Evolutionary conservation across 2,797 vertebrate species (phyloP).

Genomic region (Jordanella pulchra): DNA sequence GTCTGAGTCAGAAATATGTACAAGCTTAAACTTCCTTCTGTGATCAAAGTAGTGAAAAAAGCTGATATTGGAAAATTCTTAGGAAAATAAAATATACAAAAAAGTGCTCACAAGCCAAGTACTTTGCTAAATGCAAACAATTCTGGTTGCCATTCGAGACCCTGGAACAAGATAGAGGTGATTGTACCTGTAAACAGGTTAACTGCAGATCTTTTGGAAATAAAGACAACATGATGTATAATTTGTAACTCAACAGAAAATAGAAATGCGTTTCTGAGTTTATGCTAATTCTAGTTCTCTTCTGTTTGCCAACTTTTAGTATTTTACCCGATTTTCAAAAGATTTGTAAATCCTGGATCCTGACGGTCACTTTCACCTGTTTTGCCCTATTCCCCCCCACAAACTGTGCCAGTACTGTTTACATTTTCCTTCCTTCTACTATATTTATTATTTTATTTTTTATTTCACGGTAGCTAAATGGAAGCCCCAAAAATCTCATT

Average conservation of each 20-base stretch:
- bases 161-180: too few species aligned
- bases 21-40: constrained; percentile 33
- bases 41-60: constrained; percentile 26
- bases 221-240: not conserved
- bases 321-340: too few species aligned
- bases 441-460: too few species aligned
- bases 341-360: too few species aligned
- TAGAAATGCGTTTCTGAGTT: not conserved
- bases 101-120: not conserved
- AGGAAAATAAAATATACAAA: not conserved
- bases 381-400: too few species aligned
- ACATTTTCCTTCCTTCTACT: too few species aligned
- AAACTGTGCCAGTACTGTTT: too few species aligned
- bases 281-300: not conserved
- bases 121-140: not conserved
- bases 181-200: not conserved
- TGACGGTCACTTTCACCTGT: too few species aligned
- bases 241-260: not conserved
- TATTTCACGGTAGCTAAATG: too few species aligned
- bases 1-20: constrained; percentile 31
- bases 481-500: too few species aligned
- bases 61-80: not conserved
- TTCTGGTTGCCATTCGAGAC: not conserved
- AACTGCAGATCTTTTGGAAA: too few species aligned
- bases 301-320: not conserved